Evolutionary conservation across 2,888 invertebrate species (phyloP), one percentile per base, ranked within the genome.

Genomic region (Chirona hameri): DNA sequence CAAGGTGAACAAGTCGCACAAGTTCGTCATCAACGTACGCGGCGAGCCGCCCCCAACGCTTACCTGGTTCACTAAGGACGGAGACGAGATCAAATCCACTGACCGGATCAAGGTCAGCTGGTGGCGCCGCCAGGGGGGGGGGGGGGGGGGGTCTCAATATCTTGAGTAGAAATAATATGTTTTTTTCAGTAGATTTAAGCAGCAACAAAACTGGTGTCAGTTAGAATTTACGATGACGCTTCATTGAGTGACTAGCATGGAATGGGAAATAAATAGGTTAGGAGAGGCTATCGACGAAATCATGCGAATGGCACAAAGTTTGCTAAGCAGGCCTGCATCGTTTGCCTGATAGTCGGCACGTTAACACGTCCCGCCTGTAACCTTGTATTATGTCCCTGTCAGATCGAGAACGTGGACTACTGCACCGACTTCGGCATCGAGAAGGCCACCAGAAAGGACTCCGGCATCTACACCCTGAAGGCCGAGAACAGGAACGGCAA

Each of bases 41-140:
- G 99, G 99, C 87, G 99, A 99, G 90, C 99, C 99, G 46, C 91
- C 94, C 85, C 99, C 99, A 86, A 93, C 93, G 65, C 91, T 93
- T 69, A 93, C 91, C 84, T 99, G 99, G 99, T 91, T 93, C 81
- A 95, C 95, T 93, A 92, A 94, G 79, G 95, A 96, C 85, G 92
- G 93, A 87, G 91, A 95, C 82, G 92, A 94, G 83, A 90, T 96
- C 0, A 93, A 93, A 0, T 93, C 92, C 86, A 93, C 94, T 0
- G 95, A 95, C 86, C 92, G 95, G 81, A 94, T 96, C 85, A 94
- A 94, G 89, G 76, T 82, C 29, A 29, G 69, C 18, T 27, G 12
- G 29, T 12, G 12, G 60, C n/a, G 24, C n/a, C 39, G 39, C 39
- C 39, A 39, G 4, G 39, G 39, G 21, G 57, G 21, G 18, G 1